phyloP scores from a whole-genome alignment of 1,140 invertebrate genomes.

The Luehdorfia chinensis region DNA sequence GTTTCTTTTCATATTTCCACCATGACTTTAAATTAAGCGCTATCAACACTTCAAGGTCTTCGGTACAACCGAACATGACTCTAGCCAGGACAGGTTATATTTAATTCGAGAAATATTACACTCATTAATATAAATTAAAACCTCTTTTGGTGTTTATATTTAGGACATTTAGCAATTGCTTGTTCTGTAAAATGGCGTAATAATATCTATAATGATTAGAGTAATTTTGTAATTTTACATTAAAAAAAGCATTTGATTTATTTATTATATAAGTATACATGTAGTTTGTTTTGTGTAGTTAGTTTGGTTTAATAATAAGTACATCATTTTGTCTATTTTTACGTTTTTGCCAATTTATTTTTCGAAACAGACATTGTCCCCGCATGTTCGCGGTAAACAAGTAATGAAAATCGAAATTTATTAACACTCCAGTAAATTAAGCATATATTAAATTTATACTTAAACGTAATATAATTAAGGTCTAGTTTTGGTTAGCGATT shows the following conservation, averaged over 20 bases:
- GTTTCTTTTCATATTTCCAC: slow-evolving; percentile 11
- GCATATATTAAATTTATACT: slow-evolving; percentile 1
- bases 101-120: slow-evolving; percentile 1
- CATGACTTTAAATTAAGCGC: slow-evolving; percentile 10
- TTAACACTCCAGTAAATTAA: slow-evolving; percentile 3
- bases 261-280: no score
- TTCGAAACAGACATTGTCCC: slow-evolving; percentile 4
- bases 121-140: neutral
- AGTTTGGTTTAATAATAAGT: no score
- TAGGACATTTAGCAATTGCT: neutral
- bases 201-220: neutral
- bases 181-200: no score
- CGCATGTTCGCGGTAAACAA: slow-evolving; percentile 11
- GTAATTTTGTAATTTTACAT: no score
- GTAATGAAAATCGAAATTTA: slow-evolving; percentile 18
- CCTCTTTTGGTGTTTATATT: neutral
- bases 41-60: slow-evolving; percentile 16
- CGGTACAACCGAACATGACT: slow-evolving; percentile 6
- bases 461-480: neutral
- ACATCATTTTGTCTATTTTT: neutral
- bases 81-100: slow-evolving; percentile 1
- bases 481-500: neutral
- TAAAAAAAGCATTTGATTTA: no score
- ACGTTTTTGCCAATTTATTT: slow-evolving; percentile 7
- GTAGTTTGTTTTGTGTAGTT: no score